Evolutionary conservation across 2,113 vertebrate genomes (phyloP).

Genomic region (Fulmarus glacialis): DNA sequence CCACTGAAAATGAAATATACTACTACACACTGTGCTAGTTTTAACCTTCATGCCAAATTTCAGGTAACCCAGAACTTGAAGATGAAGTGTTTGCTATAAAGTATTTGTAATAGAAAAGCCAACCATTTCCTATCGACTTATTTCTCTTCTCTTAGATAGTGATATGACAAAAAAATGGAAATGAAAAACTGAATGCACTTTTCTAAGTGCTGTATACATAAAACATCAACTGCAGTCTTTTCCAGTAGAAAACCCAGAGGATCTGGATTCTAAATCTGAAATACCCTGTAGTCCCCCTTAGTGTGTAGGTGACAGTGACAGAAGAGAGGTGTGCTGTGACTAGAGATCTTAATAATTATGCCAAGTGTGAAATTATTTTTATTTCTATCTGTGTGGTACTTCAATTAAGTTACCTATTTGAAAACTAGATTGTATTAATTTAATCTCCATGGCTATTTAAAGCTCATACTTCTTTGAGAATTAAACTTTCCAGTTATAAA

Average conservation of each 20-base stretch:
- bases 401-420: not conserved
- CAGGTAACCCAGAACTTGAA: not conserved
- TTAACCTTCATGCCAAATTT: not conserved
- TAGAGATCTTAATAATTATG: not conserved
- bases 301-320: not conserved
- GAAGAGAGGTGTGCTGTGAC: not conserved
- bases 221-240: conserved; percentile 7
- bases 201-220: not conserved
- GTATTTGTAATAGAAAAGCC: not conserved
- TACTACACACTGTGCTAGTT: not conserved
- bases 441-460: not conserved
- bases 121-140: not conserved
- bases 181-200: not conserved
- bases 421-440: not conserved
- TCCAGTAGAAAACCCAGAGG: not conserved
- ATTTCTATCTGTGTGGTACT: not conserved
- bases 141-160: not conserved
- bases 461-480: not conserved
- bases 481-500: not conserved
- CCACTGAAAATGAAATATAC: not conserved
- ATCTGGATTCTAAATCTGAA: not conserved
- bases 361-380: not conserved
- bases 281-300: not conserved
- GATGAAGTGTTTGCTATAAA: not conserved
- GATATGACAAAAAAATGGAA: not conserved